These are phyloP conservation scores for Drosophila gaucha DNA, from an alignment of 2,888 invertebrate species.

Conservation along the genomic window DNA sequence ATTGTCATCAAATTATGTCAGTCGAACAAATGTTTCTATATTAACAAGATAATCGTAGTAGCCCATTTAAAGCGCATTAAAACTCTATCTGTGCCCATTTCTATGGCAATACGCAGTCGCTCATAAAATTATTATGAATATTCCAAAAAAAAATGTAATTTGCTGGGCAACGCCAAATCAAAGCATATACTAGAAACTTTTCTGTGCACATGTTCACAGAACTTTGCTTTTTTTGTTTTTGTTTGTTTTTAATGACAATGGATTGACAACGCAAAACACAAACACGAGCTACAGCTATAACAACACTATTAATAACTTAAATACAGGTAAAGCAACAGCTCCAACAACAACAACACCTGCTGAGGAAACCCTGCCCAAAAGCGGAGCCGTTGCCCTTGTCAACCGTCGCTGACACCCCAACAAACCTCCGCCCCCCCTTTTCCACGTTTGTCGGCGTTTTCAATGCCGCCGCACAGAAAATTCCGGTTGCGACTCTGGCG, in stretches of 20 bases:
- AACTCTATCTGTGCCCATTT: slow-evolving; percentile 25
- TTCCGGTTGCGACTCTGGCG: slow-evolving; percentile 52
- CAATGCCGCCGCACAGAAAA: slow-evolving; percentile 66
- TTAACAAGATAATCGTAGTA: slow-evolving; percentile 8
- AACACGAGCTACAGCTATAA: slow-evolving; percentile 52
- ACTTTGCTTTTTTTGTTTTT: slow-evolving; percentile 4
- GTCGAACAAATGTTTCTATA: slow-evolving; percentile 9
- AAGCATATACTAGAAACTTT: slow-evolving; percentile 35
- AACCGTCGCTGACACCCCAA: slow-evolving; percentile 75
- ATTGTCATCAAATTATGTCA: not conserved
- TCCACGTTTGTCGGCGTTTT: slow-evolving; percentile 49
- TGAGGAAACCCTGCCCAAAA: slow-evolving; percentile 9
- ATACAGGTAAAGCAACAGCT: slow-evolving; percentile 52
- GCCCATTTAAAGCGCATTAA: slow-evolving; percentile 44
- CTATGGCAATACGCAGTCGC: slow-evolving; percentile 38
- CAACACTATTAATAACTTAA: slow-evolving; percentile 74
- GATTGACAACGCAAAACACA: slow-evolving; percentile 71
- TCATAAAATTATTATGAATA: slow-evolving; percentile 44
- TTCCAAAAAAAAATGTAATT: slow-evolving; percentile 32
- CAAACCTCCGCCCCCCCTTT: slow-evolving; percentile 55
- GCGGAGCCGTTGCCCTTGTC: slow-evolving; percentile 79
- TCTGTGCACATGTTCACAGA: slow-evolving; percentile 44
- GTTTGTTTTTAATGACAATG: slow-evolving; percentile 78
- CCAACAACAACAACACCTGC: slow-evolving; percentile 11
- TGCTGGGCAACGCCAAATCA: slow-evolving; percentile 42